Evolutionary conservation across 2,797 vertebrate species (phyloP).

Genomic region (Petrocephalus schoutedeni): DNA sequence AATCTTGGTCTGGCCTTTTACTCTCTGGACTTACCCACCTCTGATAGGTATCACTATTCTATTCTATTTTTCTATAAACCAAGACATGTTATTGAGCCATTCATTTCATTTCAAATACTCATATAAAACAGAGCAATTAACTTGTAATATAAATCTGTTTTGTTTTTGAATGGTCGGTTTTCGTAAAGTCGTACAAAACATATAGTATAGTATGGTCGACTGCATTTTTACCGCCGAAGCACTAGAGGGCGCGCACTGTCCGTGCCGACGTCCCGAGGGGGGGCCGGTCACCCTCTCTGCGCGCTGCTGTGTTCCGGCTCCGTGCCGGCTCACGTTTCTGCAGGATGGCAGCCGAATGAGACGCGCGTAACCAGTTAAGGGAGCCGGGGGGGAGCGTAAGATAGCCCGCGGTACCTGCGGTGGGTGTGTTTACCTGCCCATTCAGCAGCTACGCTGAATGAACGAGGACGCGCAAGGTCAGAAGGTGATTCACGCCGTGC

Average conservation of each 20-base stretch:
- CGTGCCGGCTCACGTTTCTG: constrained; percentile 35
- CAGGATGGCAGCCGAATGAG: constrained; percentile 23
- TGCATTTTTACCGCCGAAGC: not conserved
- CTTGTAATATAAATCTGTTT: too few relatives aligned
- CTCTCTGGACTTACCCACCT: too few relatives aligned
- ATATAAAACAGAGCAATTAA: not conserved
- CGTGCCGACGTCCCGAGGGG: not conserved
- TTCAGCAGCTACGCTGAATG: constrained; percentile 31
- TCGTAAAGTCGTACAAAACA: not conserved
- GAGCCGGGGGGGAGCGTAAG: constrained; percentile 34
- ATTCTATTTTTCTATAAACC: not conserved
- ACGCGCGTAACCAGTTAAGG: constrained; percentile 45
- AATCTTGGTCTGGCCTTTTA: too few relatives aligned
- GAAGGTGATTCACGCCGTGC: constrained; percentile 27
- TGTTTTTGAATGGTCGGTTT: not conserved
- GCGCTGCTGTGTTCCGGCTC: not conserved
- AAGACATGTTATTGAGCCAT: not conserved
- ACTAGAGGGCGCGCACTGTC: constrained; percentile 5
- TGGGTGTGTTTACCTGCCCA: constrained; percentile 36
- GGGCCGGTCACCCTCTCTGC: not conserved
- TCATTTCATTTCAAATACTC: not conserved
- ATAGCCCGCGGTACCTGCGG: constrained; percentile 39
- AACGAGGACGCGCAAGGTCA: constrained; percentile 66
- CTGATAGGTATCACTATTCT: not conserved
- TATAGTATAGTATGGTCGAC: not conserved